phyloP scores from a whole-genome alignment of 2,888 invertebrate genomes.

The Drosophila tanythrix region DNA sequence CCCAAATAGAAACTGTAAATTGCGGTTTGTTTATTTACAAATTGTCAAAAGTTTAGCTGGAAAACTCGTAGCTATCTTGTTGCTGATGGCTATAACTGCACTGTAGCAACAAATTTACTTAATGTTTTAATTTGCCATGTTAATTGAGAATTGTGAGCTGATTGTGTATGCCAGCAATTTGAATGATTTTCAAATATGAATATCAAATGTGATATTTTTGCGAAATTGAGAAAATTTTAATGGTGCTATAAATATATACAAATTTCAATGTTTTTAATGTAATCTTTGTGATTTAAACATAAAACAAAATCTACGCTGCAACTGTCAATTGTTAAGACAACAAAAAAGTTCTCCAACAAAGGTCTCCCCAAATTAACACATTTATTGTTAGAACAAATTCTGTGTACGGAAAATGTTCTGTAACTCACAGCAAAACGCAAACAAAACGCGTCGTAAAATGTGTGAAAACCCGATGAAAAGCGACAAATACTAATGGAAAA shows the following conservation, averaged over 20 bases:
- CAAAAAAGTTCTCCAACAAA: background rate
- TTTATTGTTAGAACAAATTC: slow-evolving; percentile 9
- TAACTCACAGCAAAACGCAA: slow-evolving; percentile 25
- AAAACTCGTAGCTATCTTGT: slow-evolving; percentile 19
- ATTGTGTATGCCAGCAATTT: background rate
- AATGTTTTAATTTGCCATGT: slow-evolving; percentile 15
- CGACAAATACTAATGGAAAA: slow-evolving; percentile 55
- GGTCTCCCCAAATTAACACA: background rate
- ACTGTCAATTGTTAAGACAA: slow-evolving; percentile 31
- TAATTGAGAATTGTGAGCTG: slow-evolving; percentile 10
- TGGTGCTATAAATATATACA: background rate
- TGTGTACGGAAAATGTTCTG: slow-evolving; percentile 24
- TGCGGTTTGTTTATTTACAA: slow-evolving; percentile 70
- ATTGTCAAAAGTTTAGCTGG: slow-evolving; percentile 58
- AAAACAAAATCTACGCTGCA: slow-evolving; percentile 24
- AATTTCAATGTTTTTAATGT: background rate
- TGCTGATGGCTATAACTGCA: slow-evolving; percentile 17
- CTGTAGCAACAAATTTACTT: slow-evolving; percentile 9
- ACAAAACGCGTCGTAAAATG: slow-evolving; percentile 41
- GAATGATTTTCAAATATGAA: background rate
- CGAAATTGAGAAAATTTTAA: background rate
- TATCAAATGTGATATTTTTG: background rate
- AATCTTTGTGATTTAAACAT: background rate
- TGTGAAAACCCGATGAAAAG: slow-evolving; percentile 59
- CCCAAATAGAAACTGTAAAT: slow-evolving; percentile 50